Evolutionary conservation across 2,888 invertebrate genomes (phyloP), one percentile per base, ranked within the genome.

Genomic region (Acleris laterana): DNA sequence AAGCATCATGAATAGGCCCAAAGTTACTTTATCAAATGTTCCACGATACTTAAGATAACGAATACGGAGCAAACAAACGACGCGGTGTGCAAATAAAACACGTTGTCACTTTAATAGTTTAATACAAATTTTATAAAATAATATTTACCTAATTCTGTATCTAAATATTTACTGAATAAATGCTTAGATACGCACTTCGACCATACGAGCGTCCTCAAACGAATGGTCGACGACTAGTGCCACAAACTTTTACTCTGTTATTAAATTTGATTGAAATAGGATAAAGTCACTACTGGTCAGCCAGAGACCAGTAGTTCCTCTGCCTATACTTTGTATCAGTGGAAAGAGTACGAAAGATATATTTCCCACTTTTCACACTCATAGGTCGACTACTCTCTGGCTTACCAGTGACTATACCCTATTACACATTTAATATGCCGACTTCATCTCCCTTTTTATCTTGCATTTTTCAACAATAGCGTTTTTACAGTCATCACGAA

Each of bases 61-160:
- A n/a, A 19, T 46, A 51, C 9, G 17, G 51, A 16, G 11, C 13
- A 46, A 22, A 32, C 46, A 52, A 58, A 59, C 52, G 38, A 44
- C 58, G 13, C 28, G 28, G 17, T 22, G 42, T 44, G 5, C 46
- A 61, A 66, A 66, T 66, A 57, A 61, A 66, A 66, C 56, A 52
- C n/a, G 16, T 19, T 19, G 16, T 19, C 48, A 38, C 19, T 56
- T 46, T 57, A 66, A 25, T 42, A 16, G 7, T 62, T 66, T 66
- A 66, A 51, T 66, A 66, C 22, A 66, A 62, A 62, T 62, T 17
- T 65, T 64, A 60, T 56, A 57, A 62, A 62, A 56, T 56, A 46
- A 61, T 53, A 59, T 42, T n/a, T 9, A 61, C 22, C 53, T 25
- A 57, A 5, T 25, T 17, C 44, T 32, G 66, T 66, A 66, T 56